Percentiles rank a stretch among this genome's conserved stretches.
Conservation (phyloP, 2,797 vertebrate species). For the Odontamblyopus lacepedii region DNA sequence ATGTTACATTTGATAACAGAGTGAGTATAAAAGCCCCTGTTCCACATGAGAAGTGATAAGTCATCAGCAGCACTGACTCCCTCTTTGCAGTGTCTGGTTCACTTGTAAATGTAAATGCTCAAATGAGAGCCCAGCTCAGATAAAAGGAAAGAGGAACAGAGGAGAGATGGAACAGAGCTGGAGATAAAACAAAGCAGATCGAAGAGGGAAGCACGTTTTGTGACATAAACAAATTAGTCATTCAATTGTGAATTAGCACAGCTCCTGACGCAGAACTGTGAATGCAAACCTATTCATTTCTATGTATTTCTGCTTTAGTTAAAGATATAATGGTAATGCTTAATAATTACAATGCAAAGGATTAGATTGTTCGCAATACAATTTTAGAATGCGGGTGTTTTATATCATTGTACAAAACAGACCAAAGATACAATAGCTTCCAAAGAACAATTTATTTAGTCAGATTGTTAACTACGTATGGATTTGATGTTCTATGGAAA, state of each 20-base stretch:
- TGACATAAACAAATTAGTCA: slow-evolving; percentile 19
- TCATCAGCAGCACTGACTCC: slow-evolving; percentile 32
- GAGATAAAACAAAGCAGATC: slow-evolving; percentile 9
- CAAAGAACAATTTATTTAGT: too few relatives aligned
- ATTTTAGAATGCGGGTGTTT: too few relatives aligned
- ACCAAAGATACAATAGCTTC: too few relatives aligned
- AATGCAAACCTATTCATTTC: slow-evolving; percentile 65
- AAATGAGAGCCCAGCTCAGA: not conserved
- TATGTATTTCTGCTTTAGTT: not conserved
- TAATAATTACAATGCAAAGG: too few relatives aligned
- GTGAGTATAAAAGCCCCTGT: not conserved
- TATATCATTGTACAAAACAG: too few relatives aligned
- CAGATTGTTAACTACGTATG: too few relatives aligned
- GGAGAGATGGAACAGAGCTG: not conserved
- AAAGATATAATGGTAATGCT: too few relatives aligned
- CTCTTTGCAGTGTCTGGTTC: slow-evolving; percentile 21
- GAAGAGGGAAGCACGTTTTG: not conserved
- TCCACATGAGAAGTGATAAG: slow-evolving; percentile 21
- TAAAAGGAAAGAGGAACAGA: slow-evolving; percentile 5
- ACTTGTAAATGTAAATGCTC: slow-evolving; percentile 31
- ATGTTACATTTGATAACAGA: too few relatives aligned
- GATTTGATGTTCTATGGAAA: too few relatives aligned
- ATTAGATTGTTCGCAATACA: too few relatives aligned
- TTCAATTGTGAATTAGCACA: slow-evolving; percentile 23
- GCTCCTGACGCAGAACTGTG: slow-evolving; percentile 33